Conservation (phyloP, 2,888 invertebrate species). For the Eilema caniola region DNA sequence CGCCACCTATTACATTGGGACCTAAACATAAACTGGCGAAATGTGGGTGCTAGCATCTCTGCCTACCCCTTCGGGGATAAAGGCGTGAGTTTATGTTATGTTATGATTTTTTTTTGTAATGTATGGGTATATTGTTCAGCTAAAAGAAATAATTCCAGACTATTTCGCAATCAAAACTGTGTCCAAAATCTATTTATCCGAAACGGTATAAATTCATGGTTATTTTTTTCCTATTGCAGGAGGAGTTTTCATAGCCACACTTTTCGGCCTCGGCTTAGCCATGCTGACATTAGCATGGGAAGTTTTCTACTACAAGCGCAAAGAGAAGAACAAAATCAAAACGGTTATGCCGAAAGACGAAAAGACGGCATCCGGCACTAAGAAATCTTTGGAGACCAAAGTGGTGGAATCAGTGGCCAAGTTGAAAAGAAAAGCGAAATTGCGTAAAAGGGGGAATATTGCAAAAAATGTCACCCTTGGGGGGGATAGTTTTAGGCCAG, state of each 20-base stretch:
- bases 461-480: conserved; percentile 77
- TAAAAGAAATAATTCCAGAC: too few relatives aligned
- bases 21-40: too few relatives aligned
- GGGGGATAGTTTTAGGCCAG: conserved; percentile 79
- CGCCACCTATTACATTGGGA: too few relatives aligned
- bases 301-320: conserved; percentile 91
- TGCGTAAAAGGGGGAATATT: conserved; percentile 42
- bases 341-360: conserved; percentile 57
- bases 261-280: conserved; percentile 94
- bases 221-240: conserved; percentile 85
- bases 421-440: conserved; percentile 33
- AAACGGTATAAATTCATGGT: too few relatives aligned
- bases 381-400: conserved; percentile 54
- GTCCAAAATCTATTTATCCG: too few relatives aligned
- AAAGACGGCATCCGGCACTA: conserved; percentile 56
- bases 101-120: too few relatives aligned
- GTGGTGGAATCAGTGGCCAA: conserved; percentile 46
- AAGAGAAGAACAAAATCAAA: conserved; percentile 76
- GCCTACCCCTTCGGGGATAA: too few relatives aligned
- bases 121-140: too few relatives aligned
- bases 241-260: conserved; percentile 96
- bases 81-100: too few relatives aligned
- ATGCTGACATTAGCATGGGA: conserved; percentile 94
- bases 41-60: too few relatives aligned
- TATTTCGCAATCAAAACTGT: too few relatives aligned